Conservation (phyloP, 2,113 vertebrate genomes). For the Ammodytes dubius region DNA sequence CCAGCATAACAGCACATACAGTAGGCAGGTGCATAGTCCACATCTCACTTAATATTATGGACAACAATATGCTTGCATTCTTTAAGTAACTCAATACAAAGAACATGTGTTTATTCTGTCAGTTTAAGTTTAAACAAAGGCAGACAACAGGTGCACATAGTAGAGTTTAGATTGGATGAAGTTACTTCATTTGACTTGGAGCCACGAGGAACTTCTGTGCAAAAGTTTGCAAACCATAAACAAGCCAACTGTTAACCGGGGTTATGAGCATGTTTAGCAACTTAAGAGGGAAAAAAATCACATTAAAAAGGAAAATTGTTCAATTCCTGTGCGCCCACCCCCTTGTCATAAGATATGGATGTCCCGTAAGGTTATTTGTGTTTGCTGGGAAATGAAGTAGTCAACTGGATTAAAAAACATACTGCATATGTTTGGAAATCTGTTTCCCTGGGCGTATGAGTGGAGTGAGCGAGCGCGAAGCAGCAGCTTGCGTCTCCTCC, state of each 20-base stretch:
- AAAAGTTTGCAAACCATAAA: conserved; percentile 79
- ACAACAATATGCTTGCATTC: conserved; percentile 62
- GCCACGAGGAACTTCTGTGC: conserved; percentile 64
- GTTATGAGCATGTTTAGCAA: conserved; percentile 77
- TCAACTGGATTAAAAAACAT: conserved; percentile 86
- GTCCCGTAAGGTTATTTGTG: conserved; percentile 87
- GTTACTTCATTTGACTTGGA: conserved; percentile 68
- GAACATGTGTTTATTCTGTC: conserved; percentile 58
- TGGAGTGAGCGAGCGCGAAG: conserved; percentile 80
- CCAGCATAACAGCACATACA: conserved; percentile 4
- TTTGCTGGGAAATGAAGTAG: conserved; percentile 85
- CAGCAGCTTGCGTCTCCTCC: conserved; percentile 83
- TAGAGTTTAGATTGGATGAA: conserved; percentile 66
- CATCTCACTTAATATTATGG: conserved; percentile 35
- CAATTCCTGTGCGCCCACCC: conserved; percentile 83
- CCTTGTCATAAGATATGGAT: conserved; percentile 85
- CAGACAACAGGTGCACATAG: conserved; percentile 68
- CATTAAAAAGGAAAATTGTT: conserved; percentile 81
- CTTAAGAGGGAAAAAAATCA: conserved; percentile 74
- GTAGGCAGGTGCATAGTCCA: conserved; percentile 19
- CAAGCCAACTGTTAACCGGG: conserved; percentile 78
- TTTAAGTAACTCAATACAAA: conserved; percentile 48
- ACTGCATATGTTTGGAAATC: conserved; percentile 89
- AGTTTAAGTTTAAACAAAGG: conserved; percentile 68
- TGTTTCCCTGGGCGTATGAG: conserved; percentile 86